Base-by-base conservation (phyloP, 2,888 invertebrate species). In the Ormia ochracea region DNA sequence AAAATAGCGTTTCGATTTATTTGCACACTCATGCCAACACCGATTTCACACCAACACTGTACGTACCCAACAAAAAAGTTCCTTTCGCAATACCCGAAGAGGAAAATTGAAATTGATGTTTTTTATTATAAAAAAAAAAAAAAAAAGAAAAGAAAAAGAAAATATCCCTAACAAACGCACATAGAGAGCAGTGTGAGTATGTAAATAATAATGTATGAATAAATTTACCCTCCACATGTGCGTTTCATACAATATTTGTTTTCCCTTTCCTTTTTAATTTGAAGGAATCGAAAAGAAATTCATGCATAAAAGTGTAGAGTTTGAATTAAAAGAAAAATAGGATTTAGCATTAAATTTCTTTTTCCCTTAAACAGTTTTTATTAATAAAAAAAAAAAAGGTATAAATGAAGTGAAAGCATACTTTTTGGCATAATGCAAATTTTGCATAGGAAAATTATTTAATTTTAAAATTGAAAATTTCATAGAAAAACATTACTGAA, bases 51-150 rank as follows among this genome's bases (percentile, higher is more conserved):
- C 50, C n/a, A n/a, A 28, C 14, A 4, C 48, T 7, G 12, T 12
- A 19, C 17, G 9, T 4, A 41, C 2, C 6, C 5, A 33, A 1
- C 6, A 19, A 52, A 52, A 38, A 38, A 36, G 33, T 56, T 41
- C 41, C 38, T 28, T 76, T 56, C 54, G 31, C 23, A 69, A 38
- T 43, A 38, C 48, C 14, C 69, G 48, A 82, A 76, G 81, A 86
- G 84, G 85, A 85, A 88, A 88, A 87, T 88, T 87, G 86, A 88
- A 88, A 88, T 88, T 88, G 88, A 87, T 87, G 87, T 80, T 70
- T 54, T 79, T 59, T 45, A 14, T 28, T 19, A 9, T 7, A 0
- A 12, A 54, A 19, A 45, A 45, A 74, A 31, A 54, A 19, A 41
- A 41, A 45, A 56, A 10, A n/a, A n/a, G n/a, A 0, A 12, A 54